Evolutionary conservation across 2,888 invertebrate genomes (phyloP).

Genomic region (Fissipunctia ypsillon): DNA sequence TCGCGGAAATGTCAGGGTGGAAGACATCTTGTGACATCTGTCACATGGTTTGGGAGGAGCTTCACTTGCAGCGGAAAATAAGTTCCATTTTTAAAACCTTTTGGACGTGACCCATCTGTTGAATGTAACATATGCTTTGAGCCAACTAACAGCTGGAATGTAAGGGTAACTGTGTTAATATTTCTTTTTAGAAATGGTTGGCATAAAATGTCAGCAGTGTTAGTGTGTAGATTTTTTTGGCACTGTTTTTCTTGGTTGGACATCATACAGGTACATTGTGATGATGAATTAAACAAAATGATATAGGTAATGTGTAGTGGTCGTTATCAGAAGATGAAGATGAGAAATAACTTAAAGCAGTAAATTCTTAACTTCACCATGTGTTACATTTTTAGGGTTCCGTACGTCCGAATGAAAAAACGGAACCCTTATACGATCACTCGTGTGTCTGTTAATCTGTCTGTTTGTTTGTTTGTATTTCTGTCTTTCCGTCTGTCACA

Average conservation of each 20-base stretch:
- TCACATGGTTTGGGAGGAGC: conserved; percentile 52
- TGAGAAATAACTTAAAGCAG: background rate
- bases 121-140: conserved; percentile 26
- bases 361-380: background rate
- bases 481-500: background rate
- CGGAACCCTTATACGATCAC: background rate
- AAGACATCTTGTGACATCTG: conserved; percentile 70
- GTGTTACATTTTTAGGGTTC: background rate
- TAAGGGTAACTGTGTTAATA: conserved; percentile 12
- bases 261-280: background rate
- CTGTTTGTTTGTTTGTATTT: too few relatives aligned
- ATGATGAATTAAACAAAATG: background rate
- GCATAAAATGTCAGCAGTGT: conserved; percentile 11
- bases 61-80: conserved; percentile 45
- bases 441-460: too few relatives aligned
- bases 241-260: background rate
- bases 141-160: conserved; percentile 14
- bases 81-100: conserved; percentile 5
- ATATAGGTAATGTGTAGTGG: background rate
- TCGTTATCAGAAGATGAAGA: background rate
- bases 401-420: background rate
- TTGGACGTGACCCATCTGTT: conserved; percentile 11
- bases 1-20: conserved; percentile 72
- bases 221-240: background rate
- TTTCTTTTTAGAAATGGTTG: conserved; percentile 22